Base-by-base conservation (phyloP, 2,797 vertebrate species). In the Morelia viridis region DNA sequence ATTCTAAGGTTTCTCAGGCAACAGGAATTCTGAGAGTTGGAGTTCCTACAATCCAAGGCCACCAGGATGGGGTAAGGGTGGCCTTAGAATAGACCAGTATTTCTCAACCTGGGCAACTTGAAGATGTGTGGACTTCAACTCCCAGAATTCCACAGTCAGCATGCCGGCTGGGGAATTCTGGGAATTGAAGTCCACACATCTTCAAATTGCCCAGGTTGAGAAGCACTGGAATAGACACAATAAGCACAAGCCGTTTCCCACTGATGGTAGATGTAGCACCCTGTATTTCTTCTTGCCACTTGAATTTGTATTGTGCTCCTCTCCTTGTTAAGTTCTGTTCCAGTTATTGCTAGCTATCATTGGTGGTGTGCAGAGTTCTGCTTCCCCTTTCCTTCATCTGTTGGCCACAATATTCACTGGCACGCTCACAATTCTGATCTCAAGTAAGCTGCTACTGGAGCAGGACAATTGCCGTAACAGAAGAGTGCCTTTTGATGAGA, bases 401-500 rank as follows among this genome's bases (percentile, higher is more conserved):
- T 0, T 95, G 92, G 90, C 90, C 91, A 92, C 92, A 86, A 4
- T 50, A 56, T 89, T 26, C 28, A 28, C 22, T 28, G 61, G 26
- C 89, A 53, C 60, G 60, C 3, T 62, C 90, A 90, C 87, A 93
- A 41, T 85, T 64, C 28, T 58, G 92, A 0, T 10, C 0, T 85
- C 93, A 87, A 94, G 92, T 93, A 96, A 93, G 92, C 50, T 19
- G 60, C 93, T 91, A 93, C 58, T 95, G 84, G 26, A 90, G 64
- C 0, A 2, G 90, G 92, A 91, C n/a, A 88, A 91, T 89, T 91
- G 7, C 84, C 0, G 0, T 92, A 94, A 94, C 92, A 94, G 85
- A 94, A 93, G 96, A 95, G 95, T 97, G 95, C 95, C 96, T 97
- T 92, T 96, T 94, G 94, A 94, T 3, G 88, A 7, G 50, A 50